phyloP scores from a whole-genome alignment of 2,888 invertebrate genomes.

The Synergus umbraculus region DNA sequence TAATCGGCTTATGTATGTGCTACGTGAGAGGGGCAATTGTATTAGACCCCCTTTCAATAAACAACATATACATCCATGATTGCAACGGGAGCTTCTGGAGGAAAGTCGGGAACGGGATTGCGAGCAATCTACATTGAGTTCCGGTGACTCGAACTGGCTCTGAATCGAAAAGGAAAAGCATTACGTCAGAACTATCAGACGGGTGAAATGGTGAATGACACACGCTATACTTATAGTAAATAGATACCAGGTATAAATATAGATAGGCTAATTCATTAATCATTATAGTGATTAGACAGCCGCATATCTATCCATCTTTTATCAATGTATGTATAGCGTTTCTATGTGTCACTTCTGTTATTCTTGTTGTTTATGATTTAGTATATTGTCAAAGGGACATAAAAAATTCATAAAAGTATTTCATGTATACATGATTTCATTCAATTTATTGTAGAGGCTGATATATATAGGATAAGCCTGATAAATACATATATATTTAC shows the following conservation, averaged over 20 bases:
- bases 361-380: background rate
- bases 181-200: background rate
- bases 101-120: background rate
- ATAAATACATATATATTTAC: too few relatives aligned
- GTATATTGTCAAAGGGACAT: background rate
- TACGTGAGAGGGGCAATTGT: constrained; percentile 57
- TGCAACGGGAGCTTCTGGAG: background rate
- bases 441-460: too few relatives aligned
- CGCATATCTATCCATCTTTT: background rate
- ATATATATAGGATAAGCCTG: too few relatives aligned
- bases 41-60: constrained; percentile 17
- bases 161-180: constrained; percentile 14
- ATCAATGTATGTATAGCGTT: constrained; percentile 14
- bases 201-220: constrained; percentile 15
- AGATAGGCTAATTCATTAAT: constrained; percentile 20
- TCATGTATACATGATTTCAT: too few relatives aligned
- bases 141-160: background rate
- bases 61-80: background rate
- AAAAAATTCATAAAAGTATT: background rate
- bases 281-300: constrained; percentile 5
- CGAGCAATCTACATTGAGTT: constrained; percentile 4
- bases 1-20: constrained; percentile 53
- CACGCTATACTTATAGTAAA: background rate
- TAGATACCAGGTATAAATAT: background rate
- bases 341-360: background rate